These are phyloP conservation scores for Goniozus legneri DNA, from an alignment of 1,140 invertebrate species.

Conservation along the genomic window DNA sequence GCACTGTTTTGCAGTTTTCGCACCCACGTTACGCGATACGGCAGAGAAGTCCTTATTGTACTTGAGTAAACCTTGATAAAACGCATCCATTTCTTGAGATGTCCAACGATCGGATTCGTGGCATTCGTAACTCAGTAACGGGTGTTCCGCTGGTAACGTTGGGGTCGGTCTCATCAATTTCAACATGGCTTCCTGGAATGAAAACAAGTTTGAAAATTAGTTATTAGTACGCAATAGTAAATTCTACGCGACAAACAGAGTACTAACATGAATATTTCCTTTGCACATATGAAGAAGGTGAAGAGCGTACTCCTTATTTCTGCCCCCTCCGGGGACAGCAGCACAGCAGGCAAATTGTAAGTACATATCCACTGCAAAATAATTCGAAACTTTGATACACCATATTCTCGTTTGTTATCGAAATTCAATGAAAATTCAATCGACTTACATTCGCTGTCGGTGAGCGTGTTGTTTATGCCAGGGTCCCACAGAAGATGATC, in stretches of 20 bases:
- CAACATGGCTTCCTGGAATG: slow-evolving; percentile 71
- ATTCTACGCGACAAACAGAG: not conserved
- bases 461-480: slow-evolving; percentile 65
- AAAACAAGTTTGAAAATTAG: slow-evolving; percentile 6
- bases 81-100: slow-evolving; percentile 80
- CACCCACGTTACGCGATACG: slow-evolving; percentile 82
- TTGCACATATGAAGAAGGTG: slow-evolving; percentile 82
- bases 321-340: slow-evolving; percentile 82
- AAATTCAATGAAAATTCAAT: too few relatives aligned
- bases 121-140: slow-evolving; percentile 69
- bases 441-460: slow-evolving; percentile 70
- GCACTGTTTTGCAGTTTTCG: slow-evolving; percentile 90
- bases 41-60: slow-evolving; percentile 91
- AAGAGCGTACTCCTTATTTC: slow-evolving; percentile 92
- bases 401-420: not conserved
- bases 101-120: slow-evolving; percentile 79
- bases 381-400: slow-evolving; percentile 6
- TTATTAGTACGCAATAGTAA: not conserved
- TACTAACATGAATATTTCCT: slow-evolving; percentile 80
- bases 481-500: slow-evolving; percentile 87
- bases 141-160: slow-evolving; percentile 71
- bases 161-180: slow-evolving; percentile 74
- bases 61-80: slow-evolving; percentile 82
- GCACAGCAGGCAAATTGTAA: slow-evolving; percentile 91
- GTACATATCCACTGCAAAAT: slow-evolving; percentile 73